Conservation (phyloP, 2,113 vertebrate species). For the Phyllostomus hastatus region DNA sequence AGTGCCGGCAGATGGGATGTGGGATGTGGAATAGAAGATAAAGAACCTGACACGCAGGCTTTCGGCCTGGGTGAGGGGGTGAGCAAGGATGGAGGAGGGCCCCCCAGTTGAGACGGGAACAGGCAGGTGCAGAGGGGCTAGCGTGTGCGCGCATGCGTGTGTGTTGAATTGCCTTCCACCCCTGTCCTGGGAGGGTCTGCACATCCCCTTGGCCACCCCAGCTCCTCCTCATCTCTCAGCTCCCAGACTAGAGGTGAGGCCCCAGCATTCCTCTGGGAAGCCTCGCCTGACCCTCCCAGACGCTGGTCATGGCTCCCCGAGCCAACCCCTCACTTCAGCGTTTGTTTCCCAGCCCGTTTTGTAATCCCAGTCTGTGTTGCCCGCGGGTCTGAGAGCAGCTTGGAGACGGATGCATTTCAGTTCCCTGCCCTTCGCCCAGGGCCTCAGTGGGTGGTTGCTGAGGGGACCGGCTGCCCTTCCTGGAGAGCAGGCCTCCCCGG, state of each 20-base stretch:
- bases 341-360: background rate
- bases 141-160: rapidly evolving
- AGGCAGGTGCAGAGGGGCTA: background rate
- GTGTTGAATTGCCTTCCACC: background rate
- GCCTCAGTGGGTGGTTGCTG: background rate
- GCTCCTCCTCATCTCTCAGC: background rate
- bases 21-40: background rate
- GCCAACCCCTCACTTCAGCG: too few species aligned
- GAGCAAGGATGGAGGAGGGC: background rate
- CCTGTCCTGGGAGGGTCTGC: too few species aligned
- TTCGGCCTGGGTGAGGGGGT: background rate
- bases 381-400: background rate
- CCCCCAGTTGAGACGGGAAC: rapidly evolving
- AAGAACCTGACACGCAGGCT: background rate
- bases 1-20: background rate
- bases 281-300: background rate
- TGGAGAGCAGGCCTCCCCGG: background rate
- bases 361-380: too few species aligned
- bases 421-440: background rate
- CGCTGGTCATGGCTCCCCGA: background rate
- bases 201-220: background rate
- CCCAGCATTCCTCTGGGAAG: background rate
- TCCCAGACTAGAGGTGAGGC: background rate
- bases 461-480: rapidly evolving
- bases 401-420: background rate